Base-by-base conservation (phyloP, 1,140 invertebrate genomes). In the Cylas formicarius region DNA sequence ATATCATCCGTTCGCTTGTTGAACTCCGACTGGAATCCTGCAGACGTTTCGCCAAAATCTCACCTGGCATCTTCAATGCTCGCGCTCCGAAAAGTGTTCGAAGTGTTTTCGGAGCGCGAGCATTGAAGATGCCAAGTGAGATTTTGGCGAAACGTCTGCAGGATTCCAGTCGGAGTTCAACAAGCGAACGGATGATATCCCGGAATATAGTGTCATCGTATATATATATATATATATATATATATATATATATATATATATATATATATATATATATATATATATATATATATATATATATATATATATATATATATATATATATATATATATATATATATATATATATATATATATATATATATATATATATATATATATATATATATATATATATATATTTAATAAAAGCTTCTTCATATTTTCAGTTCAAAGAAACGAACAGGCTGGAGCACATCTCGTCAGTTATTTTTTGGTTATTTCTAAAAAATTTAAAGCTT, bases 31-130 rank as follows among this genome's bases (percentile, higher is more conserved):
- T n/a, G n/a, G n/a, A n/a, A n/a, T n/a, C n/a, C n/a, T n/a, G n/a
- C 7, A 35, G 33, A 35, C 16, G 7, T 16, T 3, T 9, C 33
- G 2, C 16, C 7, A 35, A 18, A 18, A n/a, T n/a, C n/a, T 41
- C 38, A 19, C 29, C 38, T 31, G 19, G 27, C 4, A 19, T 29
- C 18, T 41, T 41, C 22, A 37, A 23, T 37, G 35, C 13, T 37
- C 17, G 13, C 10, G 35, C 35, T 4, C n/a, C 26, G 19, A 13
- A 4, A 17, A 34, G 32, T 23, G 19, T 29, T 28, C 38, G 38
- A 28, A 40, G 19, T 40, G 26, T 40, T 17, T 28, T 20, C 24
- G 32, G n/a, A 14, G 22, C 23, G 19, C 21, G 20, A n/a, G n/a
- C n/a, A n/a, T n/a, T n/a, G n/a, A n/a, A n/a, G n/a, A n/a, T n/a